A percentile compares a stretch with the other conserved stretches of the same genome.
Evolutionary conservation across 2,888 invertebrate species (phyloP).

Genomic region (Morpho helenor): DNA sequence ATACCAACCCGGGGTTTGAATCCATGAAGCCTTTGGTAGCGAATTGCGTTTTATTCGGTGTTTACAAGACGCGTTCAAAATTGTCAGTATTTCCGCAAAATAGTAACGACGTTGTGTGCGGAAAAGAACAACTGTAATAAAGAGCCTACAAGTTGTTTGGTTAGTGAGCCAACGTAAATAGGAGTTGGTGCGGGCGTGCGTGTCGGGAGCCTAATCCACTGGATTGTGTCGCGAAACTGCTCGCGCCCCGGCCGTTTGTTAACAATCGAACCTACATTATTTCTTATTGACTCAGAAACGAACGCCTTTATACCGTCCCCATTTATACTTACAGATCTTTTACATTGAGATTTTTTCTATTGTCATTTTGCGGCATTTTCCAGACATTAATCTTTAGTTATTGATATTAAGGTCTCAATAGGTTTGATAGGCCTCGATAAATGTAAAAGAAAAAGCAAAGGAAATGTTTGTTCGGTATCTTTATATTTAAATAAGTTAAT

Average conservation of each 20-base stretch:
- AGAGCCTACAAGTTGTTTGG: slow-evolving; percentile 77
- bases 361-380: neutral
- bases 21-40: no score
- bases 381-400: neutral
- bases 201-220: slow-evolving; percentile 67
- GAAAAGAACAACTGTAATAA: slow-evolving; percentile 77
- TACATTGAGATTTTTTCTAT: slow-evolving; percentile 14
- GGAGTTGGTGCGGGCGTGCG: slow-evolving; percentile 58
- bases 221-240: slow-evolving; percentile 57
- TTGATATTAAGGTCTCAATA: neutral
- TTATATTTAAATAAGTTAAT: no score
- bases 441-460: no score
- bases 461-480: no score
- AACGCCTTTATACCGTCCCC: slow-evolving; percentile 31
- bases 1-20: no score
- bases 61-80: no score
- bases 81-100: slow-evolving; percentile 7
- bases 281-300: slow-evolving; percentile 57
- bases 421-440: no score
- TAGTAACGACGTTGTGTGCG: slow-evolving; percentile 65
- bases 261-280: slow-evolving; percentile 45
- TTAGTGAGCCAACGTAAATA: slow-evolving; percentile 70
- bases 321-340: slow-evolving; percentile 21
- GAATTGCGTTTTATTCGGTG: no score
- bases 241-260: slow-evolving; percentile 35